A percentile compares a stretch with the other conserved stretches of the same genome.
These are phyloP conservation scores for Megaceryle torquata DNA, from an alignment of 2,113 vertebrate genomes.

Conservation along the genomic window DNA sequence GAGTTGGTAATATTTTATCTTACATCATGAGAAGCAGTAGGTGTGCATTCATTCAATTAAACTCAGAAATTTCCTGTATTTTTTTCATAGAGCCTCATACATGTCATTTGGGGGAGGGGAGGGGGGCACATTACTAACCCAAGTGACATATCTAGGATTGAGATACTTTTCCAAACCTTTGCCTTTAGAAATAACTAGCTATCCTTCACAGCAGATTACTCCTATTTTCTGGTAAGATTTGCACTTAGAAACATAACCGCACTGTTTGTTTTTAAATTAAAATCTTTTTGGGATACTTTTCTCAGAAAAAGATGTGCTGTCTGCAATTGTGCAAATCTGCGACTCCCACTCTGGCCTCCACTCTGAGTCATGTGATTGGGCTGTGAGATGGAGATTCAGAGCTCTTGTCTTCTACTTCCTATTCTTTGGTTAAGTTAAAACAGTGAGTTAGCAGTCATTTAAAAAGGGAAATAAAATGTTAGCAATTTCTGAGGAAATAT, in stretches of 20 bases:
- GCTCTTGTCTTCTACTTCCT: background rate
- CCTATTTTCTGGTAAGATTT: background rate
- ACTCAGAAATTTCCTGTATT: background rate
- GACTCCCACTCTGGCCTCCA: background rate
- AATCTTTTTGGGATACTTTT: background rate
- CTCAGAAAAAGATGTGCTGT: background rate
- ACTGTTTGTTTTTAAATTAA: background rate
- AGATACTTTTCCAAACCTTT: background rate
- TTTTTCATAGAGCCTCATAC: background rate
- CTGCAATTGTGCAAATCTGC: background rate
- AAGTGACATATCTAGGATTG: background rate
- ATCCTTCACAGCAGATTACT: background rate
- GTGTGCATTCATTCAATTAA: background rate
- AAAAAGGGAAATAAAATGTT: background rate
- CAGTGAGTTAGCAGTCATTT: background rate
- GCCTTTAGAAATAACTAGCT: background rate
- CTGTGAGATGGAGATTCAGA: background rate
- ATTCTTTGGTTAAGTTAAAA: background rate
- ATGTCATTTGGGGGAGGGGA: fast-evolving
- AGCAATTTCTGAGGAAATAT: background rate
- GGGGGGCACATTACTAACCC: background rate
- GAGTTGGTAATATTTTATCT: background rate
- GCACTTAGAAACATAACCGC: background rate
- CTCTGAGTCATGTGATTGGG: background rate
- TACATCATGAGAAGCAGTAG: background rate